phyloP scores from a whole-genome alignment of 2,113 vertebrate species.

The Protobothrops mucrosquamatus region DNA sequence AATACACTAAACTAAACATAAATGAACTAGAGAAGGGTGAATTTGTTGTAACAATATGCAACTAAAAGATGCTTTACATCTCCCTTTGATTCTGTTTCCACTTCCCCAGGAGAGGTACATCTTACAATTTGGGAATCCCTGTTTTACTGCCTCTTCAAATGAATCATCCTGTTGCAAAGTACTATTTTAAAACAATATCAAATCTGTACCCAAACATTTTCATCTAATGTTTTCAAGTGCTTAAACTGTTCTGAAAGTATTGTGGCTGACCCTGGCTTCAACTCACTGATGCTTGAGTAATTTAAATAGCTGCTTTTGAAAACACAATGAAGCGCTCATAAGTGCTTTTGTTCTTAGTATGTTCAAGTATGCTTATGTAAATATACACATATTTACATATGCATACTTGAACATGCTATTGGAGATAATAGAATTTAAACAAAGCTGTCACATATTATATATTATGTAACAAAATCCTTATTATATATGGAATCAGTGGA shows the following conservation, averaged over 20 bases:
- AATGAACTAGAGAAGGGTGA: not conserved
- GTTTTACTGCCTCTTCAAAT: not conserved
- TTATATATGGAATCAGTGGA: not conserved
- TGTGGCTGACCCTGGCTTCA: not conserved
- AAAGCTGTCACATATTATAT: not conserved
- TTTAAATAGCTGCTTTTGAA: not conserved
- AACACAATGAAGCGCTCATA: not conserved
- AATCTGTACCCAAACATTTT: not conserved
- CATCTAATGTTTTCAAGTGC: not conserved
- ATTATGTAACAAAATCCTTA: not conserved
- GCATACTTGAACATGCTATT: not conserved
- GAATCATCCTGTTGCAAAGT: not conserved
- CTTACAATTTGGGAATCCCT: not conserved
- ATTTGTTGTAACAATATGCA: not conserved
- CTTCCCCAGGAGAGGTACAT: not conserved
- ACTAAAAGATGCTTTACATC: not conserved
- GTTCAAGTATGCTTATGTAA: not conserved
- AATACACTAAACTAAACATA: not conserved
- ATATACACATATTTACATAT: not conserved
- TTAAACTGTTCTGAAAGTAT: not conserved
- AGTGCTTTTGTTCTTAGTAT: not conserved
- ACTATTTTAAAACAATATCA: not conserved
- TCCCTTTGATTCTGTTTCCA: not conserved
- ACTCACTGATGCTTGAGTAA: not conserved
- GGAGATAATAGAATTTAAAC: not conserved